Evolutionary conservation across 2,888 invertebrate genomes (phyloP), one percentile per base, ranked within the genome.

Genomic region (Drosophila pseudotalamancana): DNA sequence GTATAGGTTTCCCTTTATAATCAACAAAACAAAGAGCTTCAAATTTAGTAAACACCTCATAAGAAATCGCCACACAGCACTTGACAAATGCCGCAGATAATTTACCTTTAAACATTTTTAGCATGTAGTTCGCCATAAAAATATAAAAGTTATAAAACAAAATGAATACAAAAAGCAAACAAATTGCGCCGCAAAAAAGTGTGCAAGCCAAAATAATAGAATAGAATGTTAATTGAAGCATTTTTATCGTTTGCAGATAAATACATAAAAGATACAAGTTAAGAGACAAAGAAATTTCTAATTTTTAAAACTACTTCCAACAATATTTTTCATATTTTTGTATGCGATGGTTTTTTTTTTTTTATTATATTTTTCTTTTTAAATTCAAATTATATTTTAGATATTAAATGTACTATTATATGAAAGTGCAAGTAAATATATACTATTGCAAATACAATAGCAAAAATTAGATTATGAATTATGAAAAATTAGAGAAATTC

Each of bases 131-230:
- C 25, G 18, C 18, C 23, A 53, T 57, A 42, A 23, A 42, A 48
- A 18, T 42, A 25, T 18, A 8, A 31, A 23, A 50, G 45, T 45
- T 49, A 14, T 21, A 53, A 21, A 29, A 27, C n/a, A n/a, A n/a
- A n/a, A n/a, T n/a, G n/a, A n/a, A n/a, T n/a, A 16, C 42, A 39
- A 55, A 51, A 23, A 16, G 40, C 40, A 55, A 72, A 54, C 19
- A 45, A 66, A 55, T 35, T 70, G 70, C 51, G 73, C 35, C 43
- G 73, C 51, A 67, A 67, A 31, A 42, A 25, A 32, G 4, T 31
- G 49, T 14, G 14, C 23, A 6, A 14, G 8, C 8, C 8, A 40
- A 25, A 40, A 27, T 11, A 37, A 49, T 14, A 18, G 1, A 19
- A 6, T 37, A 4, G 1, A 42, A 35, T 37, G 43, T 48, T 57